These are phyloP conservation scores for Epinephelus malabaricus DNA, from an alignment of 2,797 vertebrate genomes.

Conservation along the genomic window DNA sequence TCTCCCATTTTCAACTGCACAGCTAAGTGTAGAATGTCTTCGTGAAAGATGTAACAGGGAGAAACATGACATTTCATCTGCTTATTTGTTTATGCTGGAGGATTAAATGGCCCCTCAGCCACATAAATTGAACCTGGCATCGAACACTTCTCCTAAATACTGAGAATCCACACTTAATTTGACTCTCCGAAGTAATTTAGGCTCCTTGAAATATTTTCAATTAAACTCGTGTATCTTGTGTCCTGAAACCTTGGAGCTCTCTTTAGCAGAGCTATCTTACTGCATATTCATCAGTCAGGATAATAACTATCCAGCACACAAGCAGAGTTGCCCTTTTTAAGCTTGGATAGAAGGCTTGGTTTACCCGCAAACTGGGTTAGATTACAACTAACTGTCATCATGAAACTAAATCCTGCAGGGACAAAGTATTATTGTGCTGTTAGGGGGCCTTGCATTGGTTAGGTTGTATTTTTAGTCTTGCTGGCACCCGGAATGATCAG, in stretches of 20 bases:
- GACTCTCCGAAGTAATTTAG: slow-evolving; percentile 53
- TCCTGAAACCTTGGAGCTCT: slow-evolving; percentile 52
- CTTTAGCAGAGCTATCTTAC: slow-evolving; percentile 15
- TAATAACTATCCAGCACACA: slow-evolving; percentile 50
- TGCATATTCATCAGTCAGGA: slow-evolving; percentile 63
- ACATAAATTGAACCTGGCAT: slow-evolving; percentile 57
- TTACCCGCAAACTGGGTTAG: slow-evolving; percentile 53
- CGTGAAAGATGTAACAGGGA: slow-evolving; percentile 23
- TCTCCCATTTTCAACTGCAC: slow-evolving; percentile 41
- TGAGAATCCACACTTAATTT: slow-evolving; percentile 57
- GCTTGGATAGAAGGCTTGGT: slow-evolving; percentile 38
- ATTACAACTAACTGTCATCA: slow-evolving; percentile 62
- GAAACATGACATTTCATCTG: slow-evolving; percentile 55
- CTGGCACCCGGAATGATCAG: slow-evolving; percentile 49
- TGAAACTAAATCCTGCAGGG: slow-evolving; percentile 58
- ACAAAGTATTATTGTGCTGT: slow-evolving; percentile 33
- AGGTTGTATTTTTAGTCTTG: slow-evolving; percentile 64
- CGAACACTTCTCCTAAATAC: slow-evolving; percentile 50
- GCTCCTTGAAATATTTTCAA: slow-evolving; percentile 47
- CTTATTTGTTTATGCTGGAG: slow-evolving; percentile 60
- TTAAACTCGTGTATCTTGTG: slow-evolving; percentile 49
- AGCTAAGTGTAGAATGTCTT: slow-evolving; percentile 33
- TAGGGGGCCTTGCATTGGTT: slow-evolving; percentile 27
- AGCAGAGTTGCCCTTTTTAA: slow-evolving; percentile 32
- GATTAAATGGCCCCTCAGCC: slow-evolving; percentile 47